A percentile compares a stretch with the other conserved stretches of the same genome.
These are phyloP conservation scores for Fopius arisanus DNA, from an alignment of 1,140 invertebrate genomes.

Conservation along the genomic window DNA sequence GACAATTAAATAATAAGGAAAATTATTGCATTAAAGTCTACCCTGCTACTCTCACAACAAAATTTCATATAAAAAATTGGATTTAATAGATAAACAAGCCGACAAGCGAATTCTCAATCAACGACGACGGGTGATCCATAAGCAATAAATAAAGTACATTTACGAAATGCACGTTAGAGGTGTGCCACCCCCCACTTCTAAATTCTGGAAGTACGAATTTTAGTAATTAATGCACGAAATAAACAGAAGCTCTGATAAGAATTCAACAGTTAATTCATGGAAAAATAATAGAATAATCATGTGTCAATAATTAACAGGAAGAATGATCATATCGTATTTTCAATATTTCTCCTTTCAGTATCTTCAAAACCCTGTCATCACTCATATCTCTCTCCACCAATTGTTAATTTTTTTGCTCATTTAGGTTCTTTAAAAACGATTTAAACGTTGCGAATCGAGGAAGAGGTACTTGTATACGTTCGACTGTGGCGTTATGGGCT, in stretches of 20 bases:
- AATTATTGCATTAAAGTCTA: not conserved
- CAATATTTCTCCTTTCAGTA: not conserved
- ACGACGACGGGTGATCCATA: not conserved
- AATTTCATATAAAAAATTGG: not conserved
- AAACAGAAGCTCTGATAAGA: not conserved
- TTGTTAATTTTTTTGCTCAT: not conserved
- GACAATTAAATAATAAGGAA: not conserved
- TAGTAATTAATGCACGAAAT: not conserved
- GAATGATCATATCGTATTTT: not conserved
- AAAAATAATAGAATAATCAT: not conserved
- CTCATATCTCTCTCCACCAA: not conserved
- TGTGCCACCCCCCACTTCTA: not conserved
- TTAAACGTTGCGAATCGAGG: conserved; percentile 34
- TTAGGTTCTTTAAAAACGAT: not conserved
- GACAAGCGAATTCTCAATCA: conserved; percentile 3
- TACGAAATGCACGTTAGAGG: conserved; percentile 37
- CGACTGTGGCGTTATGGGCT: conserved; percentile 36
- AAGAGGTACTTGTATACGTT: conserved; percentile 43
- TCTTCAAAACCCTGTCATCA: not conserved
- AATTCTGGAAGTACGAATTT: conserved; percentile 9
- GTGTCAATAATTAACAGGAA: conserved; percentile 4
- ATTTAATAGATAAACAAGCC: not conserved
- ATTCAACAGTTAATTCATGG: not conserved
- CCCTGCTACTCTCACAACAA: not conserved
- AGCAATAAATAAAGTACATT: conserved; percentile 21